These are phyloP conservation scores for Sepioteuthis lessoniana DNA, from an alignment of 2,888 invertebrate species.

Conservation along the genomic window DNA sequence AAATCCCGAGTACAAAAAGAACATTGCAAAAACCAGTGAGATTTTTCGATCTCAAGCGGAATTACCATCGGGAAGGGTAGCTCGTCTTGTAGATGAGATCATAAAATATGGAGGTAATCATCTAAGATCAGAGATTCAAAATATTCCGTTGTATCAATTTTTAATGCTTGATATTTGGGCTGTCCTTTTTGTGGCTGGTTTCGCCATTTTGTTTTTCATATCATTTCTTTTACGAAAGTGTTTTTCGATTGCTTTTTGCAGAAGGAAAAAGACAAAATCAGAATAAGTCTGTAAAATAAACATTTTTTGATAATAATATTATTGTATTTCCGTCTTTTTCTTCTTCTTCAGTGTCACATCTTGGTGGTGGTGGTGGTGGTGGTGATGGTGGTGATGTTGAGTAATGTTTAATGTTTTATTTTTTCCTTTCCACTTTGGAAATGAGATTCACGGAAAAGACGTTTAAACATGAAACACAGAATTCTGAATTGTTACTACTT, in stretches of 20 bases:
- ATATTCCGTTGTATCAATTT: not conserved
- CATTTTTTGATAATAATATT: too few species aligned
- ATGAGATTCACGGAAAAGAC: too few species aligned
- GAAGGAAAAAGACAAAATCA: not conserved
- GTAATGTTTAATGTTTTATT: too few species aligned
- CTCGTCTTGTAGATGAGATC: not conserved
- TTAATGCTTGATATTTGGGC: slow-evolving; percentile 24
- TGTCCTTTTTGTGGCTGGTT: not conserved
- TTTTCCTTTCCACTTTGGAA: too few species aligned
- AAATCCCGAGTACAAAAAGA: not conserved
- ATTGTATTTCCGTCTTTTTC: too few species aligned
- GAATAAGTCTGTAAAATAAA: not conserved
- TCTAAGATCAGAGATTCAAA: too few species aligned
- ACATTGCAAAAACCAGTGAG: not conserved
- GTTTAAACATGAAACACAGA: too few species aligned
- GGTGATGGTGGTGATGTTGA: too few species aligned
- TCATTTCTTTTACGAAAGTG: not conserved
- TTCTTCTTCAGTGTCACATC: too few species aligned
- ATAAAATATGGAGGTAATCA: not conserved
- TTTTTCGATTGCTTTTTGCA: not conserved
- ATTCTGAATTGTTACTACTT: too few species aligned
- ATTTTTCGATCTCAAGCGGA: not conserved
- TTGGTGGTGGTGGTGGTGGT: too few species aligned
- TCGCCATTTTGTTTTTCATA: not conserved
- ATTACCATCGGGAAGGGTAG: not conserved